Conservation (phyloP, 2,888 invertebrate species). For the Acanthosepion pharaonis region DNA sequence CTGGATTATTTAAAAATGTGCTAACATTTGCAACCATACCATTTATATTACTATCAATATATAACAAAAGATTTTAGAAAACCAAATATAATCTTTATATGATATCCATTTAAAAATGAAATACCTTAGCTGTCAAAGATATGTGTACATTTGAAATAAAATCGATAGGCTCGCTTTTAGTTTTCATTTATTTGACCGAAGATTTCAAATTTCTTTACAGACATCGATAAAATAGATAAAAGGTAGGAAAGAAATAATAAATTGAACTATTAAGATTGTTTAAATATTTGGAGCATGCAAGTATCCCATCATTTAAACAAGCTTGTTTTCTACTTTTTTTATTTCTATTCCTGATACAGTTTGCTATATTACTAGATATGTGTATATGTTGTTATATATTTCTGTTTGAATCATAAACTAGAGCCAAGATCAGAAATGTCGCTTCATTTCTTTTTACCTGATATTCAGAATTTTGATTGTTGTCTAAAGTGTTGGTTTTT, state of each 20-base stretch:
- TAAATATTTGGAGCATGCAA: neutral
- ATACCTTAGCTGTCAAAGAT: neutral
- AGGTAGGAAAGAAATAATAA: neutral
- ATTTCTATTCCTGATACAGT: neutral
- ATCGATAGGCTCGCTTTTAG: neutral
- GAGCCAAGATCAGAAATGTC: neutral
- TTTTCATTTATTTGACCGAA: neutral
- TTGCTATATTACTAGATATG: too few relatives aligned
- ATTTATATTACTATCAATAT: too few relatives aligned
- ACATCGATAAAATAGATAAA: neutral
- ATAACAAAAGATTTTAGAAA: neutral
- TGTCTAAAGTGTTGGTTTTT: neutral
- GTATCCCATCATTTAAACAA: neutral
- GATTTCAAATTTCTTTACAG: neutral
- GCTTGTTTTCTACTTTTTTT: neutral
- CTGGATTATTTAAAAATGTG: neutral
- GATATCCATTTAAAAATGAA: neutral
- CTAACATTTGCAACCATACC: neutral
- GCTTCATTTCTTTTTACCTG: neutral
- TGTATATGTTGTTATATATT: neutral
- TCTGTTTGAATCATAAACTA: neutral
- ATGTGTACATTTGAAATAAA: neutral
- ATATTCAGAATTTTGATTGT: neutral
- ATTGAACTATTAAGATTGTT: neutral
- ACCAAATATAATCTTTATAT: neutral